Evolutionary conservation across 2,113 vertebrate genomes (phyloP).

Genomic region (Notechis scutatus): DNA sequence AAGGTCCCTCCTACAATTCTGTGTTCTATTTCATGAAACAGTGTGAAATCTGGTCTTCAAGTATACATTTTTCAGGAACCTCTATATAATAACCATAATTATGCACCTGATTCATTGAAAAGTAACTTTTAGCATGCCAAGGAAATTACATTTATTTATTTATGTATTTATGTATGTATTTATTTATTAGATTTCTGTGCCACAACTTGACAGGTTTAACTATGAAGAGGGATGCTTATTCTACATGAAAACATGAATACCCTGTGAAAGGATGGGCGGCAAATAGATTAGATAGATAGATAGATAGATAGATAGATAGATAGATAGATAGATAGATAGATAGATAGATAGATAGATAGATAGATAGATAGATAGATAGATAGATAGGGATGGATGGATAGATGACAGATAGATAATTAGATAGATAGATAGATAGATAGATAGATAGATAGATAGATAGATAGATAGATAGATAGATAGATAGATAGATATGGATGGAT

Average conservation of each 20-base stretch:
- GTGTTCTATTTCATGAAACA: background rate
- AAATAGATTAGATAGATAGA: background rate
- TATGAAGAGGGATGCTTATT: background rate
- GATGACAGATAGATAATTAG: too few species aligned
- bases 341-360: too few species aligned
- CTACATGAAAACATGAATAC: background rate
- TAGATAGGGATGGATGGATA: too few species aligned
- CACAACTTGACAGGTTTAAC: background rate
- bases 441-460: too few species aligned
- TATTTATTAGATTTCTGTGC: background rate
- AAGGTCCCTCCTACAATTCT: too few species aligned
- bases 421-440: too few species aligned
- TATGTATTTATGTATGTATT: background rate
- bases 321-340: background rate
- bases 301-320: background rate
- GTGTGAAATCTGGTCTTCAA: background rate
- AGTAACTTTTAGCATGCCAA: background rate
- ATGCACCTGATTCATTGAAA: too few species aligned
- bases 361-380: too few species aligned
- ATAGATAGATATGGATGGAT: too few species aligned
- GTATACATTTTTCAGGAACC: background rate
- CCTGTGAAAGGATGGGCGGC: background rate
- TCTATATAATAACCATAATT: background rate
- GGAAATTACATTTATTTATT: background rate
- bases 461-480: background rate